Percentiles rank a stretch among this genome's conserved stretches.
Evolutionary conservation across 2,113 vertebrate genomes (phyloP).

Genomic region (Nansenia antarctica): DNA sequence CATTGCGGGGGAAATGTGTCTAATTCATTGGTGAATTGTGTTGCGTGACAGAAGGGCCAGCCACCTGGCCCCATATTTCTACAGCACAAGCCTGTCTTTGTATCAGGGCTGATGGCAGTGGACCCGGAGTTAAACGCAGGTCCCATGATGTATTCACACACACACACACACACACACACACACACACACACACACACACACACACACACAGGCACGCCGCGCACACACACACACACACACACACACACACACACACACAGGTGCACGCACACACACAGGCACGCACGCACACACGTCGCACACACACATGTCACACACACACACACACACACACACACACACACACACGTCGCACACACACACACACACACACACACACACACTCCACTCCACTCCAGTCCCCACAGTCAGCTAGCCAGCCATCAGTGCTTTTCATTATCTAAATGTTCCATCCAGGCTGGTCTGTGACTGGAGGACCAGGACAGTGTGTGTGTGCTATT

Average conservation of each 20-base stretch:
- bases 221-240: neutral
- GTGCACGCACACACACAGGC: too few relatives aligned
- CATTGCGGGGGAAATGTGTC: conserved; percentile 16
- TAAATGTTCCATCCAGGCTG: neutral
- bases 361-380: too few relatives aligned
- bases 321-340: too few relatives aligned
- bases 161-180: conserved; percentile 6
- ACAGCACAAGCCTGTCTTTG: conserved; percentile 12
- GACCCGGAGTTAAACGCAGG: neutral
- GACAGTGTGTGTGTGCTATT: too few relatives aligned
- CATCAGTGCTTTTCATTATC: neutral
- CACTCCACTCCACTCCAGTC: too few relatives aligned
- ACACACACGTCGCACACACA: too few relatives aligned
- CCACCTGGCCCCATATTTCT: conserved; percentile 55
- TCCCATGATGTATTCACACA: conserved; percentile 1
- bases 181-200: neutral
- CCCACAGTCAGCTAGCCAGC: neutral
- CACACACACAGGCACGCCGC: neutral
- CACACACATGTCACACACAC: too few relatives aligned
- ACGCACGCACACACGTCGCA: too few relatives aligned
- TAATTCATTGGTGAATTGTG: neutral
- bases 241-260: too few relatives aligned
- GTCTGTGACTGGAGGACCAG: neutral
- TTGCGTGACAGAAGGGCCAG: conserved; percentile 40
- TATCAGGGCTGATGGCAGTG: neutral